Evolutionary conservation across 2,888 invertebrate species (phyloP), one percentile per base, ranked within the genome.

Genomic region (Ceratothoa steindachneri): DNA sequence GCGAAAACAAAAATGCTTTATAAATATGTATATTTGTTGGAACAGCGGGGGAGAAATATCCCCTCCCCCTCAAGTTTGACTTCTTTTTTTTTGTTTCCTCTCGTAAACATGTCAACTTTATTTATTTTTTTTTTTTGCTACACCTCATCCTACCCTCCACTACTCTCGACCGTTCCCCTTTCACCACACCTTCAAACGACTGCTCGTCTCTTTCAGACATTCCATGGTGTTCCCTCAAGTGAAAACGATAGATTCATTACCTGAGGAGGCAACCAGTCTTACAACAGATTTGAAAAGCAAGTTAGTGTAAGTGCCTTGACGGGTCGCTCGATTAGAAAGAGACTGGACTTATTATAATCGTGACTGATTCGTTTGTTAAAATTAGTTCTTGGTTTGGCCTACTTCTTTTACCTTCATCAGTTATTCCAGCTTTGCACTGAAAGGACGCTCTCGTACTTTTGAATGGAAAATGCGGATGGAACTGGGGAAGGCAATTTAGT

Each of bases 221-320:
- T 75, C 75, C 70, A 75, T 77, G 77, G 77, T 77, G 77, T 75
- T 75, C 73, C 78, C 78, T 69, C 78, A 78, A 78, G 78, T 78
- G 78, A 78, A 78, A 78, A 78, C 78, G 66, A 74, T 78, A 78
- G 78, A 78, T 75, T 78, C 78, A 73, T 73, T 78, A 69, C 78
- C 78, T 64, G 78, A 78, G 73, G 75, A 75, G 75, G 67, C 78
- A 30, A 69, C 78, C 53, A 75, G 75, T 69, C 69, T 78, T 65
- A 69, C 75, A 55, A 71, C 73, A 75, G 78, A 78, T 72, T 75
- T 78, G 78, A 78, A 78, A 78, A 78, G 69, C 75, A 78, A 78
- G 75, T 74, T 78, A 71, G 75, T 75, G 78, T 78, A 78, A 78
- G 78, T 78, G 73, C 19, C 41, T 19, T 68, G 31, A 66, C 66